Percentiles rank a stretch among this genome's conserved stretches.
phyloP scores from a whole-genome alignment of 35 echinoderm and acorn worm species.

The Ophioderma brevispina region DNA sequence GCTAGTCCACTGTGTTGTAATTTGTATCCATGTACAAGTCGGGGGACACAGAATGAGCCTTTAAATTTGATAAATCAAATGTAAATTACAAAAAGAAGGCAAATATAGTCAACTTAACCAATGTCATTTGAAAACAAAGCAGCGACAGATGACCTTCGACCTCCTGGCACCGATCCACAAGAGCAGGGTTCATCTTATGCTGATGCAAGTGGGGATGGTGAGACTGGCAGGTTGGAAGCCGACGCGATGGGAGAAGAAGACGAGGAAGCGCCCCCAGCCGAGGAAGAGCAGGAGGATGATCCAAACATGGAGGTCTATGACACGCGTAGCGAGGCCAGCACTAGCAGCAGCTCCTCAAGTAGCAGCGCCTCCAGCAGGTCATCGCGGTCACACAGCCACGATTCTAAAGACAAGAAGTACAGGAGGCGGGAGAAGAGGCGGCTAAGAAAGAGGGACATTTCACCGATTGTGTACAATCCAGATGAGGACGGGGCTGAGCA shows the following conservation, averaged over 20 bases:
- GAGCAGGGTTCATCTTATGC: not conserved
- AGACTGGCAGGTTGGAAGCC: not conserved
- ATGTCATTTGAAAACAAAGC: not conserved
- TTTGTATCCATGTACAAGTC: no score
- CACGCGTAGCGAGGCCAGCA: conserved; percentile 91
- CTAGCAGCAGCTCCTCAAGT: conserved; percentile 22
- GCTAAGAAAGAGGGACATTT: conserved; percentile 28
- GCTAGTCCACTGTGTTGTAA: no score
- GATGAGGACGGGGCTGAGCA: not conserved
- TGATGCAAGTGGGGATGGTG: not conserved
- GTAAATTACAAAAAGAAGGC: no score
- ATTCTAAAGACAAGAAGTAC: not conserved
- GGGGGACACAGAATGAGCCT: no score
- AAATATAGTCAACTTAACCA: no score
- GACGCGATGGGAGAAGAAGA: not conserved
- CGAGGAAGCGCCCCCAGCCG: conserved; percentile 7
- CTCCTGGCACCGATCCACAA: not conserved
- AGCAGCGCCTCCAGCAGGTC: conserved; percentile 8
- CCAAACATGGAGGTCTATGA: conserved; percentile 82
- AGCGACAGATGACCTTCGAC: not conserved
- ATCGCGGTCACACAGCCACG: not conserved
- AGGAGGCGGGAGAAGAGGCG: not conserved
- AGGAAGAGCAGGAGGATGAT: conserved; percentile 35
- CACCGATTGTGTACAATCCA: conserved; percentile 60
- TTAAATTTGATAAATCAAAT: no score